These are phyloP conservation scores for Periplaneta americana DNA, from an alignment of 1,140 invertebrate species.

Conservation along the genomic window DNA sequence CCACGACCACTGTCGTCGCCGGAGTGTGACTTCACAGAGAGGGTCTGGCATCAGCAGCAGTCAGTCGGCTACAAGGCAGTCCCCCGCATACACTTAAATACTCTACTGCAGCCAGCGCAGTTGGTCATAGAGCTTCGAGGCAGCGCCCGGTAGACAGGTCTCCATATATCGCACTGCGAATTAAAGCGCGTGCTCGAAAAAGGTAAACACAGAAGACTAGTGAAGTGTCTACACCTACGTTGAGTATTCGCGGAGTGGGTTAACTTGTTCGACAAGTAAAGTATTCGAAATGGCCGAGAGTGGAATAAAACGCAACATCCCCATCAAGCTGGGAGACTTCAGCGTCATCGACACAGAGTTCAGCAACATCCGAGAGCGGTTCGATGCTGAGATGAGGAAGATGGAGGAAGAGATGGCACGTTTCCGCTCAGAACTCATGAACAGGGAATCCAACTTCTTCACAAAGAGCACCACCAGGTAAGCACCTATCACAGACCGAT, in stretches of 20 bases:
- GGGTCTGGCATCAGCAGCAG: no score
- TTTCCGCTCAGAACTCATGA: slow-evolving; percentile 89
- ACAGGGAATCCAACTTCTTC: slow-evolving; percentile 84
- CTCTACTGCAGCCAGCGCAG: background rate
- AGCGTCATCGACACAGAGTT: slow-evolving; percentile 95
- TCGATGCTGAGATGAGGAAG: slow-evolving; percentile 94
- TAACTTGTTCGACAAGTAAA: background rate
- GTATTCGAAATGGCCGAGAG: slow-evolving; percentile 59
- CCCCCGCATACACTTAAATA: background rate
- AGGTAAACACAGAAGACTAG: background rate
- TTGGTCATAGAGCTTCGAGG: background rate
- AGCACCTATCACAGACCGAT: no score
- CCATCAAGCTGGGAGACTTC: slow-evolving; percentile 90
- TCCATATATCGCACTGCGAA: background rate
- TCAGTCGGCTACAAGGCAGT: no score
- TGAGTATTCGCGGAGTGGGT: background rate
- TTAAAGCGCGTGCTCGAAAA: background rate
- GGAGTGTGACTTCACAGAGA: no score
- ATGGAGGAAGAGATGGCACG: slow-evolving; percentile 98
- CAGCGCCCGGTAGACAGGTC: background rate
- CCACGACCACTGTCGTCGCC: no score
- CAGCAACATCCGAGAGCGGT: slow-evolving; percentile 89
- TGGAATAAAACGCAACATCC: slow-evolving; percentile 81
- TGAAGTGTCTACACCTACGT: background rate
- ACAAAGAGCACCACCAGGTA: slow-evolving; percentile 84